Conservation (phyloP, 2,113 vertebrate genomes). For the Zapornia atra region DNA sequence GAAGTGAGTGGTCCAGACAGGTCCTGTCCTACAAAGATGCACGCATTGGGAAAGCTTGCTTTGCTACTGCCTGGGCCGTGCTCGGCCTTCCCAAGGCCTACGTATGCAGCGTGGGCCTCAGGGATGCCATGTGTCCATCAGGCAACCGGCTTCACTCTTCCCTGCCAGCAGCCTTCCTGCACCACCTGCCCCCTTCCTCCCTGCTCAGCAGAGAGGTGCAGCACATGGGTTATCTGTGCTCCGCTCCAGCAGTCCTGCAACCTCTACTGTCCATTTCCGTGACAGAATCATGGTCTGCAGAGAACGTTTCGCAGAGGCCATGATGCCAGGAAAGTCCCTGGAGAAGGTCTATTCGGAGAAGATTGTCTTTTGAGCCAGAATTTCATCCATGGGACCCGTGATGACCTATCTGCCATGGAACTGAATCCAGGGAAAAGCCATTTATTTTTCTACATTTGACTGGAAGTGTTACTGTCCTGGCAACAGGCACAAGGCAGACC, state of each 20-base stretch:
- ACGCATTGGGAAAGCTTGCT: not conserved
- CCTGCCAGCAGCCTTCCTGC: fast-evolving
- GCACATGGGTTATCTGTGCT: not conserved
- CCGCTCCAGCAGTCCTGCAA: not conserved
- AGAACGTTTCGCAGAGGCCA: not conserved
- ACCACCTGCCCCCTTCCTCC: not conserved
- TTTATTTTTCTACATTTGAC: not conserved
- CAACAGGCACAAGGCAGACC: not conserved
- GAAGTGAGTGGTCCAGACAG: not conserved
- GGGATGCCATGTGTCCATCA: not conserved
- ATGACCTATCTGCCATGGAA: not conserved
- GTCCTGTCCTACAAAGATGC: not conserved
- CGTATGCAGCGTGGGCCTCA: not conserved
- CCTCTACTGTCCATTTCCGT: not conserved
- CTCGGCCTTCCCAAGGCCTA: not conserved
- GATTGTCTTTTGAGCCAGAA: not conserved
- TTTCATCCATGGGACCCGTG: not conserved
- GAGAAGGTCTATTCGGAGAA: not conserved
- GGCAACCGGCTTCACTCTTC: not conserved
- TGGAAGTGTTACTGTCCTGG: not conserved
- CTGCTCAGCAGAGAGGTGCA: not conserved
- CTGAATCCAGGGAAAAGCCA: not conserved
- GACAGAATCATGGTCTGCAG: not conserved
- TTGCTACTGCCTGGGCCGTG: not conserved
- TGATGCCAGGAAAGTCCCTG: not conserved